These are phyloP conservation scores for Noctuana brunneofusca DNA, from an alignment of 2,888 invertebrate species.

Conservation along the genomic window DNA sequence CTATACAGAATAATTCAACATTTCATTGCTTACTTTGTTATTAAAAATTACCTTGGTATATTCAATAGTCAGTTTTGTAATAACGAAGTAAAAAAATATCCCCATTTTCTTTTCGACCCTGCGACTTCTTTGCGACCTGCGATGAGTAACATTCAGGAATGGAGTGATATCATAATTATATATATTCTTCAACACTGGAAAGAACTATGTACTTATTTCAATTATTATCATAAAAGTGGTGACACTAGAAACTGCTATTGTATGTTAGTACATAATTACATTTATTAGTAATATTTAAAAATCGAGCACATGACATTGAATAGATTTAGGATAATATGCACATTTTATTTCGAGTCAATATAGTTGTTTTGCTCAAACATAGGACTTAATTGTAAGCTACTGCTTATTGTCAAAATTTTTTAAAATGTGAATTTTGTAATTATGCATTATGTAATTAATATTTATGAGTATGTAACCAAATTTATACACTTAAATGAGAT, in stretches of 20 bases:
- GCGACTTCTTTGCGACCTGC: too few relatives aligned
- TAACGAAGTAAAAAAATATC: neutral
- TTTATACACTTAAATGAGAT: too few relatives aligned
- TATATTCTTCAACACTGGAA: too few relatives aligned
- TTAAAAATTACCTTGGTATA: neutral
- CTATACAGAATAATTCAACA: neutral
- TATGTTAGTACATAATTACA: neutral
- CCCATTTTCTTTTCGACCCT: neutral
- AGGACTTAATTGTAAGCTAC: constrained; percentile 5
- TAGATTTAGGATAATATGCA: constrained; percentile 8
- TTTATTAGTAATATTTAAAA: neutral
- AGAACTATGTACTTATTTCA: too few relatives aligned
- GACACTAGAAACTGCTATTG: constrained; percentile 8
- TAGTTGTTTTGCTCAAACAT: constrained; percentile 30
- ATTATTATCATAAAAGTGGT: neutral
- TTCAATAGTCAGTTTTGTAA: neutral
- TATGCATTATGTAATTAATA: neutral
- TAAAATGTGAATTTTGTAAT: neutral
- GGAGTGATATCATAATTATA: too few relatives aligned
- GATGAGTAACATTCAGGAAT: too few relatives aligned
- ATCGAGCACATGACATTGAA: constrained; percentile 12
- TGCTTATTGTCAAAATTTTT: neutral
- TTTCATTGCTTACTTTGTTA: neutral
- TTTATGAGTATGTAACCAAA: neutral
- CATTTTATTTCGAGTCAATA: constrained; percentile 13